Evolutionary conservation across 2,888 invertebrate genomes (phyloP), one percentile per base, ranked within the genome.

Genomic region (Osmoderma eremita): DNA sequence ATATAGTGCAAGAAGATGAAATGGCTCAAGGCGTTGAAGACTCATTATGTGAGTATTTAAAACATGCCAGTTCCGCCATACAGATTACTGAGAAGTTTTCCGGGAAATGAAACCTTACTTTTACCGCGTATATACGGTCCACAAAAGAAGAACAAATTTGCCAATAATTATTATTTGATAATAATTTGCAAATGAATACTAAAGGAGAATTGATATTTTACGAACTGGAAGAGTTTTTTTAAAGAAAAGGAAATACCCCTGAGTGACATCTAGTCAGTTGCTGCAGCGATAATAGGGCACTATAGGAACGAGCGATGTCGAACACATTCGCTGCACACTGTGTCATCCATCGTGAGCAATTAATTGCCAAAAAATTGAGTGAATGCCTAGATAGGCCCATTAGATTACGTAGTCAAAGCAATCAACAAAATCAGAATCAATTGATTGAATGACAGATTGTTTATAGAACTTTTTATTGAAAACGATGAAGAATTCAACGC

Each of bases 21-120:
- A 75, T 75, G 76, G 74, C 71, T 71, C 67, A 74, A 76, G 75
- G 76, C 73, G 68, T 78, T 69, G 76, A 78, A 77, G 74, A 70
- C 65, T 75, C 73, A 53, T 78, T 78, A 71, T 76, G 75, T 67
- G 71, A 74, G 74, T 73, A 74, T 75, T 54, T 75, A 68, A 69
- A 76, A 68, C 76, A 72, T 42, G 72, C 68, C 65, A 68, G 78
- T 72, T 79, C 79, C 68, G 79, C 77, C 73, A 74, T 80, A 42
- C 77, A 80, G n/a, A n/a, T 80, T 71, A 78, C 78, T 73, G 78
- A 81, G 71, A 71, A 78, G 76, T 70, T 76, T 76, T 75, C 73
- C 75, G 63, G 72, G 67, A 67, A 75, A 77, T 77, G 75, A 73
- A 75, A 74, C n/a, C 74, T 73, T 77, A 70, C 64, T 75, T 62